Conservation (phyloP, 1,140 invertebrate species). For the Cyclargus thomasi region DNA sequence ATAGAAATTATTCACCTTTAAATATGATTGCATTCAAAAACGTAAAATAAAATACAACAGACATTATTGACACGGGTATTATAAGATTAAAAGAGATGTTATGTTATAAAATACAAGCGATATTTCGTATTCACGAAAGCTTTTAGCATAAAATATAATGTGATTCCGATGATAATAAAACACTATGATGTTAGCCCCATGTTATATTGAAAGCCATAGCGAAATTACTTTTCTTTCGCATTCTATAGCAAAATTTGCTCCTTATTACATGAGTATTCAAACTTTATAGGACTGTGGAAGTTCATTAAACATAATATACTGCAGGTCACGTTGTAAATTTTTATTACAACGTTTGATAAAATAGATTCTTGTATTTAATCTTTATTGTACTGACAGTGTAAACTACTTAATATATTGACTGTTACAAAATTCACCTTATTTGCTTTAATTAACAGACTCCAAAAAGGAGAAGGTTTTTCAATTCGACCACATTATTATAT, state of each 20-base stretch:
- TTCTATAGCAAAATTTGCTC: background rate
- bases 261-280: no score
- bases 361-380: no score
- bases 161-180: conserved; percentile 1
- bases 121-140: background rate
- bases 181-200: background rate
- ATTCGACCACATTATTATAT: no score
- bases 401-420: no score
- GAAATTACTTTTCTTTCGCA: background rate
- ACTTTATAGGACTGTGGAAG: no score
- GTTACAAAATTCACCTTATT: no score
- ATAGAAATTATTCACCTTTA: background rate
- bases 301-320: no score
- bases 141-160: conserved; percentile 6
- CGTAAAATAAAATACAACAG: background rate
- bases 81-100: background rate
- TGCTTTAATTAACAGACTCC: no score
- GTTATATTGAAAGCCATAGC: background rate
- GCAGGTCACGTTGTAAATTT: no score
- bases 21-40: background rate
- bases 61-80: background rate
- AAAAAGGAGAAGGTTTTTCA: no score
- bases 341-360: no score
- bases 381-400: no score
- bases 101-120: background rate